Evolutionary conservation across 2,888 invertebrate genomes (phyloP).

Genomic region (Drosophila nigricruria): DNA sequence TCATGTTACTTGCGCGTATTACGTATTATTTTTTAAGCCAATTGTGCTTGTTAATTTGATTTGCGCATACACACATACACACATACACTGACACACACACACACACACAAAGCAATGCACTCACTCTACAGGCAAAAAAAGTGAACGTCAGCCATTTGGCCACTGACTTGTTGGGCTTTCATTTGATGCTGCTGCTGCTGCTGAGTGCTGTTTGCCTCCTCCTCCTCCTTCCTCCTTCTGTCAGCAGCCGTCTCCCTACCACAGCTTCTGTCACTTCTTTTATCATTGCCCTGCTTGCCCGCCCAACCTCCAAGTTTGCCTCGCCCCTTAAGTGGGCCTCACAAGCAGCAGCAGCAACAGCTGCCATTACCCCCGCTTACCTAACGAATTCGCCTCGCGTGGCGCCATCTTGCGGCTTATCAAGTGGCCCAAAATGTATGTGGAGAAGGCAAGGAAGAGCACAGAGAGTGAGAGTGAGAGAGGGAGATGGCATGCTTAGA

Average conservation of each 20-base stretch:
- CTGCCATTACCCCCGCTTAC: conserved; percentile 17
- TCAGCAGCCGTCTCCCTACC: not conserved
- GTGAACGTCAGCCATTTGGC: conserved; percentile 62
- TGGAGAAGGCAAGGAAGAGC: not conserved
- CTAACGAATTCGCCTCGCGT: not conserved
- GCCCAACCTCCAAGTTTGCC: not conserved
- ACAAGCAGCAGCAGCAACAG: conserved; percentile 18
- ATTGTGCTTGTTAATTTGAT: conserved; percentile 82
- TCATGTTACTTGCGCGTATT: conserved; percentile 67
- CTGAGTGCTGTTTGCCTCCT: conserved; percentile 5
- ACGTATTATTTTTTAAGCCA: conserved; percentile 61
- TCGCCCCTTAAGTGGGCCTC: conserved; percentile 30
- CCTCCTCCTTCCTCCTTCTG: not conserved
- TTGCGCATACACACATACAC: conserved; percentile 53
- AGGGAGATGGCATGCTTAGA: not conserved
- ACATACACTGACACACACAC: conserved; percentile 13
- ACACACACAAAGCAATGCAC: conserved; percentile 9
- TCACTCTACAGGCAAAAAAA: conserved; percentile 28
- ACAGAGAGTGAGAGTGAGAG: not conserved
- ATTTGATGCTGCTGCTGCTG: conserved; percentile 31
- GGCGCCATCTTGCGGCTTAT: conserved; percentile 71
- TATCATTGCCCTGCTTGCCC: conserved; percentile 29
- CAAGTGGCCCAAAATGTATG: conserved; percentile 53
- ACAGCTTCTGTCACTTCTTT: conserved; percentile 22
- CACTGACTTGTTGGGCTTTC: conserved; percentile 50